Base-by-base conservation (phyloP, 2,888 invertebrate species). In the Heliconius cydno region DNA sequence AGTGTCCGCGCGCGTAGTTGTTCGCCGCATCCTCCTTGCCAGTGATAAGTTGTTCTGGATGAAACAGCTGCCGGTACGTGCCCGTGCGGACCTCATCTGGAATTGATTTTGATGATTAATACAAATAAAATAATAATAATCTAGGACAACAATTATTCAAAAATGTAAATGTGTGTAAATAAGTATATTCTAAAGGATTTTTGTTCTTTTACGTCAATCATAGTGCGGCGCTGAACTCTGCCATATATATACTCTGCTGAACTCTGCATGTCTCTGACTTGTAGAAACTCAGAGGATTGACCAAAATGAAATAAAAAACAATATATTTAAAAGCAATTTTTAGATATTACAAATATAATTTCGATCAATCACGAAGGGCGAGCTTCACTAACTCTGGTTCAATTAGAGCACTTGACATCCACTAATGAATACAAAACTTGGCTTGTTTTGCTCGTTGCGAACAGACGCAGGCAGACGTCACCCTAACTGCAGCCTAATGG, bases 21-120 rank as follows among this genome's bases (percentile, higher is more conserved):
- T 98, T 98, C 79, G 98, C 98, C 0, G 98, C 98, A 88, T 98
- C 98, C 90, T 98, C 98, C 90, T 98, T 98, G 82, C 98, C 98
- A 74, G 98, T 98, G 89, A 98, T 98, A 85, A 98, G 95, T 90
- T 98, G 98, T 88, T 98, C 98, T 0, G 98, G 98, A 89, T 98
- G 98, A 93, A 98, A 98, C 73, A 98, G 95, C 90, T 95, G 94
- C 1, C 97, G 96, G 92, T 98, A 98, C 0, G 97, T 97, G 82
- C 98, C 98, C 38, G 97, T 97, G 83, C 98, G 96, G 68, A 98
- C 97, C 90, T 98, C 98, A 87, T 98, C 97, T 97, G 88, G 0
- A 72, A 77, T 15, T 63, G 1, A 12, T 41, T 41, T 46, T 10
- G 10, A 4, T 22, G 4, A 65, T 46, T 65, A 28, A 28, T 75